phyloP scores from a whole-genome alignment of 2,113 vertebrate genomes.

The Rhipidura dahli region DNA sequence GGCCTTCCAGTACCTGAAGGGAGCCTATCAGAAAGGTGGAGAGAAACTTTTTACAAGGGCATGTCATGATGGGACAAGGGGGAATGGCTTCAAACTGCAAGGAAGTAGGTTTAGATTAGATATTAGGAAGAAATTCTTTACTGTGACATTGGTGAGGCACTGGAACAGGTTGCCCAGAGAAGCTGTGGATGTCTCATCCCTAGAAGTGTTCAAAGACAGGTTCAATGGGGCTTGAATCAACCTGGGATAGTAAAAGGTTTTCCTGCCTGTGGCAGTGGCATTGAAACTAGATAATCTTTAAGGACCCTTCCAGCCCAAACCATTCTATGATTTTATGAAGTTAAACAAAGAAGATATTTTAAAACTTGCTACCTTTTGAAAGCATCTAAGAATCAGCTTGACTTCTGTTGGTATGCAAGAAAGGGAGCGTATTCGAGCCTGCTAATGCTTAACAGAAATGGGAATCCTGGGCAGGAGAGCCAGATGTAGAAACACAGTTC shows the following conservation, averaged over 20 bases:
- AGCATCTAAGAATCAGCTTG: not conserved
- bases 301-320: no score
- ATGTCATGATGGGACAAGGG: no score
- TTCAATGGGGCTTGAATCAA: not conserved
- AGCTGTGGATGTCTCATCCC: not conserved
- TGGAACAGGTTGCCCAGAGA: not conserved
- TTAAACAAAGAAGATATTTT: not conserved
- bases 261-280: not conserved
- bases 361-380: not conserved
- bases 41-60: not conserved
- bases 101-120: not conserved
- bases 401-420: not conserved
- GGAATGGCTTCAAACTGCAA: not conserved
- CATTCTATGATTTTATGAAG: not conserved
- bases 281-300: not conserved
- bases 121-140: not conserved
- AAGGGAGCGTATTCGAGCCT: not conserved
- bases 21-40: not conserved
- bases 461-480: not conserved
- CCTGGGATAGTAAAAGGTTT: not conserved
- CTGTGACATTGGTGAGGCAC: not conserved
- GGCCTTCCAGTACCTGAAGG: not conserved
- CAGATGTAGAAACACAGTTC: rapidly evolving
- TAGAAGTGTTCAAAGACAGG: not conserved
- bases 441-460: rapidly evolving